A percentile compares a stretch with the other conserved stretches of the same genome.
These are phyloP conservation scores for Micropoecilia bifurca DNA, from an alignment of 2,797 vertebrate species.

Conservation along the genomic window DNA sequence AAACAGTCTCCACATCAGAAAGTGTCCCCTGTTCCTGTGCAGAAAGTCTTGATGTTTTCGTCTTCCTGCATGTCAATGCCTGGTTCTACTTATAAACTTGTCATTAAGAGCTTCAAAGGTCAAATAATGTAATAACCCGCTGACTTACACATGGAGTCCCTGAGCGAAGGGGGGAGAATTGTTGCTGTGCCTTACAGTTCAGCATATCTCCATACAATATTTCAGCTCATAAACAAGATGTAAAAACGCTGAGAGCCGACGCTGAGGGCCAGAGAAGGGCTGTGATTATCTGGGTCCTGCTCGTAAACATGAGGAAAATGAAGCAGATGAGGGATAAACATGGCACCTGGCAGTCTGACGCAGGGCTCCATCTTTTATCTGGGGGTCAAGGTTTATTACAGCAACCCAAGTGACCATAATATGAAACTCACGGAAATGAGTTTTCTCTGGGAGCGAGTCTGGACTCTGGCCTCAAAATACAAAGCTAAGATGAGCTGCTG, in stretches of 20 bases:
- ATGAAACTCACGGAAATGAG: not conserved
- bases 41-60: not conserved
- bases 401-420: not conserved
- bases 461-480: not conserved
- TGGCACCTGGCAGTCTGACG: not conserved
- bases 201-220: not conserved
- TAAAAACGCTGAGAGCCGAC: not conserved
- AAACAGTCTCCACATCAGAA: not conserved
- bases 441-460: not conserved
- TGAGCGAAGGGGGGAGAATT: not conserved
- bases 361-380: not conserved
- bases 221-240: not conserved
- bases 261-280: not conserved
- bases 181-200: not conserved
- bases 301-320: constrained; percentile 2
- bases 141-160: not conserved
- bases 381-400: not conserved
- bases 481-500: not conserved
- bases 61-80: not conserved
- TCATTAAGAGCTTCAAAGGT: not conserved
- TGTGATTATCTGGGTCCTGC: not conserved
- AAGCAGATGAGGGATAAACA: not conserved
- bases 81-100: not conserved
- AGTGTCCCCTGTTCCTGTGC: not conserved
- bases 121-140: not conserved